Percentiles rank a stretch among this genome's conserved stretches.
Evolutionary conservation across 2,797 vertebrate genomes (phyloP).

Genomic region (Bradypus variegatus): DNA sequence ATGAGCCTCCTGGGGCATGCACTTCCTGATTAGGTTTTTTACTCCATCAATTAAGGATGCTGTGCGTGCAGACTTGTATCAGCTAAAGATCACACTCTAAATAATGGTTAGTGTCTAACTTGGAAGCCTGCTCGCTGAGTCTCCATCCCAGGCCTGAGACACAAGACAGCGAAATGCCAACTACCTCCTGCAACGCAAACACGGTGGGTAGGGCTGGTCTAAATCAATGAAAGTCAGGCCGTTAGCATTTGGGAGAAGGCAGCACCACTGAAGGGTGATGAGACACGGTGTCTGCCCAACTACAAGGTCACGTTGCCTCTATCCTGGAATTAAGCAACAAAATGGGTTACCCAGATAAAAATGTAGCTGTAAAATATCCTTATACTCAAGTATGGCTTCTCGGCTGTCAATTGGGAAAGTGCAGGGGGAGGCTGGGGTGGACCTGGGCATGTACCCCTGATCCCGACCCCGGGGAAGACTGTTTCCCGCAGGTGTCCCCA

Average conservation of each 20-base stretch:
- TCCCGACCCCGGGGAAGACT: not conserved
- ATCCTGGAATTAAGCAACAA: constrained; percentile 2
- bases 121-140: not conserved
- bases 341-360: not conserved
- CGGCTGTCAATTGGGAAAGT: not conserved
- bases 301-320: not conserved
- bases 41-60: not conserved
- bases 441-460: not conserved
- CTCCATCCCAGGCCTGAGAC: not conserved
- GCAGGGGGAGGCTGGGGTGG: fast-evolving
- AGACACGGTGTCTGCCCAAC: not conserved
- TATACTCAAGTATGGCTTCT: not conserved
- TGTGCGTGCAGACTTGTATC: not conserved
- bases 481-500: not conserved
- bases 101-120: not conserved
- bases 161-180: not conserved
- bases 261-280: fast-evolving
- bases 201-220: fast-evolving
- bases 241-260: not conserved
- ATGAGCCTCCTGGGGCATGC: not conserved
- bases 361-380: not conserved
- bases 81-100: not conserved
- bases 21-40: not conserved
- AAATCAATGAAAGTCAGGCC: not conserved
- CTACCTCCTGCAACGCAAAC: fast-evolving